Percentiles rank a stretch among this genome's conserved stretches.
phyloP scores from a whole-genome alignment of 2,113 vertebrate genomes.

The Sitta europaea region DNA sequence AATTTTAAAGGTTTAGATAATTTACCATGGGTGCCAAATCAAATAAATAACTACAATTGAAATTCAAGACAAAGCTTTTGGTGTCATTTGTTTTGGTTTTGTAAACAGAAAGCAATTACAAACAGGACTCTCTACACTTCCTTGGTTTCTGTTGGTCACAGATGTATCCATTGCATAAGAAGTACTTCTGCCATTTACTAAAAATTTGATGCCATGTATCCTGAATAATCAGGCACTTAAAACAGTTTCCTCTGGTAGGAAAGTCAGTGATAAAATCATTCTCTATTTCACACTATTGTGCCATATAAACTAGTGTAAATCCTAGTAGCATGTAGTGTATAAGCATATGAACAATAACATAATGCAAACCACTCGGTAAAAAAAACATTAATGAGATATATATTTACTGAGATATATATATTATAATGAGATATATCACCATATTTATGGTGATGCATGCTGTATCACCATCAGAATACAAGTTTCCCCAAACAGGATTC shows the following conservation, averaged over 20 bases:
- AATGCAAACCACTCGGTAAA: neutral
- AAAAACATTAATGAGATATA: fast-evolving
- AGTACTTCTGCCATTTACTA: neutral
- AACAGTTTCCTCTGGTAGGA: neutral
- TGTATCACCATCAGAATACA: neutral
- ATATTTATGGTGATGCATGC: too few species aligned
- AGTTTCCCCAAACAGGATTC: neutral
- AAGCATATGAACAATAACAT: neutral
- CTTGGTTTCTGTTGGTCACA: neutral
- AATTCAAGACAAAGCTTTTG: neutral
- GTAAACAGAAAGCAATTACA: neutral
- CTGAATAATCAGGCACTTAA: neutral
- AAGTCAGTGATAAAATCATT: neutral
- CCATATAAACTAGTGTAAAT: neutral
- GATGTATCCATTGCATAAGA: neutral
- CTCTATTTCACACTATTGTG: neutral
- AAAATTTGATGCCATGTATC: neutral
- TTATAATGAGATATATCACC: too few species aligned
- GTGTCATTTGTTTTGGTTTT: neutral
- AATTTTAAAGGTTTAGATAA: neutral
- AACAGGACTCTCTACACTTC: neutral
- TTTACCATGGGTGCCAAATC: neutral
- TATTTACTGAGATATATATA: too few species aligned
- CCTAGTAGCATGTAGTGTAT: neutral
- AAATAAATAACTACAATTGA: neutral